Conservation (phyloP, 2,888 invertebrate species). For the Heteropelma amictum region DNA sequence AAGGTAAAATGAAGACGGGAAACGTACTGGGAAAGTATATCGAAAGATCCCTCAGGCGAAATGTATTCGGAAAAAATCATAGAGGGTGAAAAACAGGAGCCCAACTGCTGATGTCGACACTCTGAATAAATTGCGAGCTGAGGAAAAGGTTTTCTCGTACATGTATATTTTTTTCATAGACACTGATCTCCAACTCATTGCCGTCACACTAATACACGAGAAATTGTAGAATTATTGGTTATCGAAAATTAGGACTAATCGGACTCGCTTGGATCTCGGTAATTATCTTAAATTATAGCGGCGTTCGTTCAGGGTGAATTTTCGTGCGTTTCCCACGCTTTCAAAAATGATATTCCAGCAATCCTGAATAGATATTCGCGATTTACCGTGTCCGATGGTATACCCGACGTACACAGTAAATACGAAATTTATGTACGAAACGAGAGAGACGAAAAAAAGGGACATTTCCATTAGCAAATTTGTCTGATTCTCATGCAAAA, state of each 20-base stretch:
- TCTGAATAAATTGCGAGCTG: conserved; percentile 26
- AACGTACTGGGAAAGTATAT: conserved; percentile 1
- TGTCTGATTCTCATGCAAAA: conserved; percentile 55
- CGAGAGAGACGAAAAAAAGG: not conserved
- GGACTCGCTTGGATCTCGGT: too few species aligned
- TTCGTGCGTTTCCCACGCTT: too few species aligned
- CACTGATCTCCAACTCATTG: too few species aligned
- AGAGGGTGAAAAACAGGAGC: conserved; percentile 37
- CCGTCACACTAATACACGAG: too few species aligned
- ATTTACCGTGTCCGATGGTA: not conserved
- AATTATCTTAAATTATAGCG: too few species aligned
- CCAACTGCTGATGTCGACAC: conserved; percentile 18
- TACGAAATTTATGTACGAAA: conserved; percentile 18
- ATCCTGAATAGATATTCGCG: conserved; percentile 8
- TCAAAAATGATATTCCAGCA: too few species aligned
- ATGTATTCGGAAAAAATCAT: conserved; percentile 42
- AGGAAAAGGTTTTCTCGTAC: not conserved
- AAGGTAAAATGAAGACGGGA: conserved; percentile 4
- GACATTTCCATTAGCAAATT: conserved; percentile 59
- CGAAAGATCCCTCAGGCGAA: conserved; percentile 1
- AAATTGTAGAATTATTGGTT: too few species aligned
- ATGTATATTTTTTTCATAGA: too few species aligned
- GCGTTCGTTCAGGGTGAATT: conserved; percentile 33
- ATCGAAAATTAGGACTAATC: too few species aligned
- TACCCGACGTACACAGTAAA: conserved; percentile 12